Percentiles rank a stretch among this genome's conserved stretches.
Evolutionary conservation across 2,888 invertebrate genomes (phyloP).

Genomic region (Pristionchus entomophagus): DNA sequence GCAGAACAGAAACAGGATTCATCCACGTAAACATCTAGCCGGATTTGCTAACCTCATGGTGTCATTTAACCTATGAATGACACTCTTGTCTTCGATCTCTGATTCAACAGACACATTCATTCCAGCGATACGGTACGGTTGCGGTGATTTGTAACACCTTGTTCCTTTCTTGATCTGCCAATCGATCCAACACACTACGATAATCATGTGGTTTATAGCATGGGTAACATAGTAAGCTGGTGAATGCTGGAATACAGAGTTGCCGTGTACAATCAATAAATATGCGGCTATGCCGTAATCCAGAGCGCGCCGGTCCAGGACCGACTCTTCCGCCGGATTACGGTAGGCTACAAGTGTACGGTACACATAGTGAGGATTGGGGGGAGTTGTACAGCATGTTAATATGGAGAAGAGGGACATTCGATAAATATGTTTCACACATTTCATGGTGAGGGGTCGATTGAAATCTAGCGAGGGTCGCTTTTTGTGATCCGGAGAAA

Average conservation of each 20-base stretch:
- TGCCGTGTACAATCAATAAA: slow-evolving; percentile 3
- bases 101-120: too few relatives aligned
- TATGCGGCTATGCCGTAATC: neutral
- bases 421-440: slow-evolving; percentile 33
- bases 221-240: slow-evolving; percentile 5
- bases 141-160: neutral
- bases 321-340: neutral
- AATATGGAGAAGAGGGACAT: neutral
- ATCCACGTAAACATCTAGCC: too few relatives aligned
- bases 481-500: neutral
- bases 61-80: too few relatives aligned
- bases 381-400: neutral
- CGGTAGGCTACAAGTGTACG: neutral
- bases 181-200: neutral
- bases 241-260: neutral
- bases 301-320: neutral
- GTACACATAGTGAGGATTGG: slow-evolving; percentile 3
- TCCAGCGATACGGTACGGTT: neutral
- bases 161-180: neutral
- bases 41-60: too few relatives aligned
- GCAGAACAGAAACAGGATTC: too few relatives aligned
- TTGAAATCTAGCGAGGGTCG: neutral
- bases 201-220: slow-evolving; percentile 19
- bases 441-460: neutral
- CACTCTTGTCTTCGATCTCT: too few relatives aligned